phyloP scores from a whole-genome alignment of 2,888 invertebrate species.

The Melinopterus prodromus region DNA sequence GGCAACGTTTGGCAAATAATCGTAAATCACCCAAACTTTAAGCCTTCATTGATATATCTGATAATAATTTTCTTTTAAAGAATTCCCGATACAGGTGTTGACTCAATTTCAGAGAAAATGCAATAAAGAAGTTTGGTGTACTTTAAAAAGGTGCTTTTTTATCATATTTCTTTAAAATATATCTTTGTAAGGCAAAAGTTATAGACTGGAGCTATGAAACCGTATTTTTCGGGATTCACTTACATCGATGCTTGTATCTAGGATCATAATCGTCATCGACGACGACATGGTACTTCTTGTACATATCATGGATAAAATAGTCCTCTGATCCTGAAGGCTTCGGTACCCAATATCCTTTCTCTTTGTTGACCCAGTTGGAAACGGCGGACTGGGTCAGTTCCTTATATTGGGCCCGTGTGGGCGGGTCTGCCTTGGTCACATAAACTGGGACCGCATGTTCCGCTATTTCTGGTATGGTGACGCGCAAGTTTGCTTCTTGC shows the following conservation, averaged over 20 bases:
- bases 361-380: constrained; percentile 61
- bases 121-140: no score
- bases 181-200: no score
- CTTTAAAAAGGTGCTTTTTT: no score
- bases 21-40: no score
- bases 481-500: constrained; percentile 60
- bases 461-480: constrained; percentile 63
- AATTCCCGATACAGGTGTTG: no score
- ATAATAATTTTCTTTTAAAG: no score
- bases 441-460: constrained; percentile 63
- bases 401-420: constrained; percentile 56
- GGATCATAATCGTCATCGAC: constrained; percentile 49
- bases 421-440: constrained; percentile 57
- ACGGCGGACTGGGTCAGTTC: constrained; percentile 49
- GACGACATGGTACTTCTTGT: constrained; percentile 56
- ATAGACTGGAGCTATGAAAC: no score
- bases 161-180: no score
- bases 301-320: constrained; percentile 63
- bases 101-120: no score
- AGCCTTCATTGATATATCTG: no score
- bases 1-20: no score
- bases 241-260: constrained; percentile 52
- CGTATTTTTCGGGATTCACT: constrained; percentile 34
- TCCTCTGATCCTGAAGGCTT: constrained; percentile 64
- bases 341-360: constrained; percentile 66